A percentile compares a stretch with the other conserved stretches of the same genome.
These are phyloP conservation scores for Oreonectes daqikongensis DNA, from an alignment of 2,797 vertebrate species.

Conservation along the genomic window DNA sequence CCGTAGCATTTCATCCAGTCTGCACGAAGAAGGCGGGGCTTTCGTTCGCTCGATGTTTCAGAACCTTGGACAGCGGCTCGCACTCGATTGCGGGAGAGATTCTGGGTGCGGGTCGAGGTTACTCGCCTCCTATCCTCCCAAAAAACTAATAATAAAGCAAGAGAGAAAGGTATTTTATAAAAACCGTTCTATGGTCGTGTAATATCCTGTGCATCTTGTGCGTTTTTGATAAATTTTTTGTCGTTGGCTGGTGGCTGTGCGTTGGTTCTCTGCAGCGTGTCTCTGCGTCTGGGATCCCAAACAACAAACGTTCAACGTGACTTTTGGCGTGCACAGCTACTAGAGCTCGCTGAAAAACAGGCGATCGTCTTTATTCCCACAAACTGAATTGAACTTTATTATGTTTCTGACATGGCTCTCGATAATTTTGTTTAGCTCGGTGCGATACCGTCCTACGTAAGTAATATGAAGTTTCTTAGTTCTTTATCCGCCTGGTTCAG, in stretches of 20 bases:
- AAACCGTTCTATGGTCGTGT: not conserved
- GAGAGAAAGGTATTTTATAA: not conserved
- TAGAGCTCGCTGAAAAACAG: not conserved
- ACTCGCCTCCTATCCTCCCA: not conserved
- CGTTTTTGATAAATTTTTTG: conserved; percentile 19
- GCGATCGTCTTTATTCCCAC: not conserved
- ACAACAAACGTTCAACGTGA: conserved; percentile 50
- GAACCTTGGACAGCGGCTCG: conserved; percentile 72
- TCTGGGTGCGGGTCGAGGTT: conserved; percentile 43
- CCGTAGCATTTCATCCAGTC: not conserved
- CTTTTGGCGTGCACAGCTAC: conserved; percentile 7
- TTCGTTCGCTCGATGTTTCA: conserved; percentile 53
- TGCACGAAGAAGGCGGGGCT: conserved; percentile 30
- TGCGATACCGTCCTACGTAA: conserved; percentile 56
- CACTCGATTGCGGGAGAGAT: conserved; percentile 63
- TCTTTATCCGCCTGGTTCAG: conserved; percentile 48
- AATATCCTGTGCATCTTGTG: not conserved
- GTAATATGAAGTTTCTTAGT: conserved; percentile 73
- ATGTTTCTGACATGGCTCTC: conserved; percentile 27
- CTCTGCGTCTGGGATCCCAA: conserved; percentile 45
- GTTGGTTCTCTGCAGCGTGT: conserved; percentile 60
- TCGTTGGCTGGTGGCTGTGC: conserved; percentile 60
- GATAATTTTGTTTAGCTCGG: conserved; percentile 51
- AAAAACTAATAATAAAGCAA: conserved; percentile 1
- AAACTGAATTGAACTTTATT: conserved; percentile 18